A percentile compares a stretch with the other conserved stretches of the same genome.
Evolutionary conservation across 2,797 vertebrate species (phyloP).

Genomic region (Austrolebias charrua): DNA sequence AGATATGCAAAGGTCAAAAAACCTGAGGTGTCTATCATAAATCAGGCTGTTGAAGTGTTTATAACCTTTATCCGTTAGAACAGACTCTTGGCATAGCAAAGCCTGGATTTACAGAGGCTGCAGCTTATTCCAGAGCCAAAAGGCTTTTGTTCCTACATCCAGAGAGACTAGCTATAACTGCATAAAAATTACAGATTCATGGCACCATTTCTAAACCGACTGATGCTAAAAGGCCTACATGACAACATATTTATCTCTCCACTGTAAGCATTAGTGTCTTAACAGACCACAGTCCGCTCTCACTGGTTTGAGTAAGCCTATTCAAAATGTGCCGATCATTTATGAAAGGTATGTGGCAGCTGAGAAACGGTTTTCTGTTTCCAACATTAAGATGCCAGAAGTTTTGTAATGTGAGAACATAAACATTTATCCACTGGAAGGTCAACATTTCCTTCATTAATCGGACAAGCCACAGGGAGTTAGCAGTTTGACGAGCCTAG

Average conservation of each 20-base stretch:
- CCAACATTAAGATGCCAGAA: constrained; percentile 52
- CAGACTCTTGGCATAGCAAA: constrained; percentile 81
- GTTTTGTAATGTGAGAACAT: constrained; percentile 70
- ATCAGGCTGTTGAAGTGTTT: constrained; percentile 83
- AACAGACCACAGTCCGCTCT: constrained; percentile 27
- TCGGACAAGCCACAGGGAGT: constrained; percentile 68
- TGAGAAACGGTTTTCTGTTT: constrained; percentile 50
- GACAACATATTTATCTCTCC: constrained; percentile 59
- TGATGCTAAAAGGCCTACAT: constrained; percentile 43
- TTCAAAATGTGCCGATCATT: constrained; percentile 56
- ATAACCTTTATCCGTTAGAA: constrained; percentile 83
- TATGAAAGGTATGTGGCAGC: constrained; percentile 36
- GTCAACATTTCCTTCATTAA: constrained; percentile 78
- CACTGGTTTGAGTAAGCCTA: constrained; percentile 28
- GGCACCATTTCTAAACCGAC: constrained; percentile 46
- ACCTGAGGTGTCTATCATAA: constrained; percentile 84
- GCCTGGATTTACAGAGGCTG: constrained; percentile 76
- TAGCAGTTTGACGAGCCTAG: constrained; percentile 67
- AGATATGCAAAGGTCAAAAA: constrained; percentile 87
- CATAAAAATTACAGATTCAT: constrained; percentile 46
- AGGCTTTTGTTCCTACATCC: constrained; percentile 31
- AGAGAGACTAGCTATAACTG: constrained; percentile 51
- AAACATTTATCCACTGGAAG: constrained; percentile 76
- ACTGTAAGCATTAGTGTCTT: constrained; percentile 50
- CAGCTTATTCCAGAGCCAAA: constrained; percentile 63